phyloP scores from a whole-genome alignment of 2,888 invertebrate genomes.

The Nematopogon swammerdamellus region DNA sequence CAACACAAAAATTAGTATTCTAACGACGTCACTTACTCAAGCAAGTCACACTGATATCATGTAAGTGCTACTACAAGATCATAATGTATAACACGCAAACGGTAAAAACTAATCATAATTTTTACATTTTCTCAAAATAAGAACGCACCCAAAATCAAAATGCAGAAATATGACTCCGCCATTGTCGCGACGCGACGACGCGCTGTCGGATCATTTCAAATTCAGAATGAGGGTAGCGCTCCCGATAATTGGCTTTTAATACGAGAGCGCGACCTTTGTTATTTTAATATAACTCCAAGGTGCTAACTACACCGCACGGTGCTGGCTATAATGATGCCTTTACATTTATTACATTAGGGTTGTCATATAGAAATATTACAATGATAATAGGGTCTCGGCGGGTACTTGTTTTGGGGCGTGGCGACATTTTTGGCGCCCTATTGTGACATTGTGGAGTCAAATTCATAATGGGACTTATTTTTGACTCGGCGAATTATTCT shows the following conservation, averaged over 20 bases:
- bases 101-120: no score
- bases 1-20: no score
- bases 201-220: background rate
- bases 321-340: slow-evolving; percentile 44
- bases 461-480: background rate
- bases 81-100: no score
- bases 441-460: background rate
- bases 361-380: slow-evolving; percentile 45
- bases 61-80: no score
- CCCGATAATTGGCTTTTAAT: background rate
- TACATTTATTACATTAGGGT: slow-evolving; percentile 54
- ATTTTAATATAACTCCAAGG: slow-evolving; percentile 13
- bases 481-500: no score
- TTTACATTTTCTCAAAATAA: background rate
- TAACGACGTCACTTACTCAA: no score
- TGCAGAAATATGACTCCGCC: background rate
- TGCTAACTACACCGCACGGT: slow-evolving; percentile 42
- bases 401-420: slow-evolving; percentile 52
- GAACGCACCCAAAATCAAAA: background rate
- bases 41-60: no score
- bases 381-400: slow-evolving; percentile 46
- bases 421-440: slow-evolving; percentile 10
- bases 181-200: no score
- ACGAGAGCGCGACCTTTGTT: background rate
- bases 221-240: background rate